Evolutionary conservation across 2,113 vertebrate species (phyloP), one percentile per base, ranked within the genome.

Genomic region (Anthoscopus minutus): DNA sequence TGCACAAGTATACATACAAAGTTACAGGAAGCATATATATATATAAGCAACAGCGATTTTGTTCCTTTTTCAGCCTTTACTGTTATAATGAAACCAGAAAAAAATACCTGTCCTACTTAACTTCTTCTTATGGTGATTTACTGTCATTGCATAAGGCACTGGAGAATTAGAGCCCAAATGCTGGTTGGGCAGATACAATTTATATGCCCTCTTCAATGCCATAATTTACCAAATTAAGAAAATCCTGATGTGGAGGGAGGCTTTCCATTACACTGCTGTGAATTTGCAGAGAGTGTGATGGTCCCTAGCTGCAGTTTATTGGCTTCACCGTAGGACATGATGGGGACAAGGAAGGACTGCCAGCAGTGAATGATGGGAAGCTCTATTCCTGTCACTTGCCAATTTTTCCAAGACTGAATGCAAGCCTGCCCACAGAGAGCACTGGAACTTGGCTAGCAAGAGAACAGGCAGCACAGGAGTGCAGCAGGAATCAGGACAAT

Each of bases 261-360:
- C 37, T 93, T 76, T 72, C 44, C 53, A n/a, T 45, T 42, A 17
- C 33, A 15, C 13, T 51, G 28, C 14, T 1, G 0, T 48, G 62
- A 51, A 45, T 82, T 87, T 57, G 51, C 79, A 69, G 50, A 47
- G 58, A 80, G 33, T 4, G 1, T 42, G 37, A 47, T 65, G 23
- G 71, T 80, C 47, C 14, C 33, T 47, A 80, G 38, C 53, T 93
- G 73, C 38, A 62, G 17, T 87, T 89, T 85, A 20, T 47, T 64
- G 28, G 61, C 51, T 86, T 71, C 30, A 27, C n/a, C 0, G 0
- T 37, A 28, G 13, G 70, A 65, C 0, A 0, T 5, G 4, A n/a
- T 14, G 30, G 8, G 45, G 27, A 66, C 1, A 5, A 65, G 53
- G 66, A 86, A 76, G 25, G 28, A 53, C 53, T 51, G 54, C 53